Evolutionary conservation across 2,888 invertebrate genomes (phyloP), one percentile per base, ranked within the genome.

Genomic region (Ariolimax columbianus): DNA sequence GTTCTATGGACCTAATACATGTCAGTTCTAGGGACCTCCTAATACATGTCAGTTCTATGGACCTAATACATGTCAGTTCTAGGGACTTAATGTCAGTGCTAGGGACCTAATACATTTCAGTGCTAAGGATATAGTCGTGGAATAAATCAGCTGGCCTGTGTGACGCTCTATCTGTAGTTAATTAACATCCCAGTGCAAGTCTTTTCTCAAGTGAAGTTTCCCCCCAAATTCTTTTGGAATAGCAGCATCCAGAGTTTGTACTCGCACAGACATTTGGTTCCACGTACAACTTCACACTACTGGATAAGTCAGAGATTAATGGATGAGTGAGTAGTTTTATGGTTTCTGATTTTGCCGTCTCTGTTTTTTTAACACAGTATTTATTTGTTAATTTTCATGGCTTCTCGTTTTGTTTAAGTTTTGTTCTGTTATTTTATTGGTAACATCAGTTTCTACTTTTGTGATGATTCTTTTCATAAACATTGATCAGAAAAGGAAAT

Each of bases 271-370:
- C 72, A 43, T 43, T 66, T 43, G 66, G 14, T 55, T 19, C 40
- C 51, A 0, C 55, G 66, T 9, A 30, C 40, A 23, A 23, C 70
- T 33, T 51, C 81, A 26, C 26, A 33, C 9, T 55, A 43, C 23
- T 81, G 81, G 81, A 81, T 81, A 26, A 81, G 72, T 81, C 72
- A 72, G 51, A 66, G 70, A 19, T 83, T 83, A 66, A 66, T 77
- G 30, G 77, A 81, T 30, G 68, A 68, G 77, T 82, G 85, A 68
- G 85, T 77, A 63, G 59, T n/a, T 63, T 26, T 30, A 2, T 9
- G 38, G 0, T 19, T 38, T 9, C 26, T 78, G 19, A n/a, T 78
- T 59, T 17, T 51, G 33, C n/a, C 17, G 33, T 51, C 40, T 23
- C 38, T 26, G 11, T 38, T 59, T 19, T n/a, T 63, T 26, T 47